phyloP scores from a whole-genome alignment of 2,797 vertebrate genomes.

The Enteromius afrohamiltoni region DNA sequence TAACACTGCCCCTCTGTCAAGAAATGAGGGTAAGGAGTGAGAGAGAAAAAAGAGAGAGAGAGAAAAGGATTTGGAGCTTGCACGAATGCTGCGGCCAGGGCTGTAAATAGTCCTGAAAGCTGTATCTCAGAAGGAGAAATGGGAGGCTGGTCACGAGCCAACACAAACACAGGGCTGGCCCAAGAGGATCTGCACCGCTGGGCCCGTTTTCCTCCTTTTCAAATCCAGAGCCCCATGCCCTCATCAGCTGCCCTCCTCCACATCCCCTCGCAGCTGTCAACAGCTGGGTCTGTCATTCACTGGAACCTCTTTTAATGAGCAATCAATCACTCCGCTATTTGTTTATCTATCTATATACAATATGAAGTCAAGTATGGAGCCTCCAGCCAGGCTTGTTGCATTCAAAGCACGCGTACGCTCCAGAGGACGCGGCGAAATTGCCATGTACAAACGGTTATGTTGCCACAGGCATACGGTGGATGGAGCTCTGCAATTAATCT shows the following conservation, averaged over 20 bases:
- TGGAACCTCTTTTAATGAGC: conserved; percentile 55
- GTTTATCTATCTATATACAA: conserved; percentile 59
- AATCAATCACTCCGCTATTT: conserved; percentile 59
- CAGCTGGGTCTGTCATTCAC: conserved; percentile 65
- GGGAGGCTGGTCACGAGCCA: conserved; percentile 78
- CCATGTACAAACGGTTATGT: neutral
- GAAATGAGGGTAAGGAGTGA: conserved; percentile 29
- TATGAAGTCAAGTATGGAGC: conserved; percentile 40
- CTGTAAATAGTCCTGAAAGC: conserved; percentile 79
- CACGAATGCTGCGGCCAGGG: conserved; percentile 73
- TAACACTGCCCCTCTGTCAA: conserved; percentile 56
- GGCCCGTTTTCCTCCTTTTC: conserved; percentile 62
- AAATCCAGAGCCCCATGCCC: conserved; percentile 54
- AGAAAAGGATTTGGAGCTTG: conserved; percentile 72
- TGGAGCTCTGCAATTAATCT: conserved; percentile 60
- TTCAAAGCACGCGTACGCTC: neutral
- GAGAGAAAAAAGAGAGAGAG: conserved; percentile 28
- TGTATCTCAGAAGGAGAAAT: conserved; percentile 81
- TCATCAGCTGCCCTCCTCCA: conserved; percentile 44
- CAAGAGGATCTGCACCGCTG: conserved; percentile 68
- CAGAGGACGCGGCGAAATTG: conserved; percentile 46
- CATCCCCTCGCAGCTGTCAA: conserved; percentile 59
- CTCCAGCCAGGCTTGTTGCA: conserved; percentile 30
- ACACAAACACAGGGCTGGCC: conserved; percentile 77
- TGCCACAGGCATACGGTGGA: conserved; percentile 11